Conservation (phyloP, 1,140 invertebrate species). For the Heliothis subflexa region DNA sequence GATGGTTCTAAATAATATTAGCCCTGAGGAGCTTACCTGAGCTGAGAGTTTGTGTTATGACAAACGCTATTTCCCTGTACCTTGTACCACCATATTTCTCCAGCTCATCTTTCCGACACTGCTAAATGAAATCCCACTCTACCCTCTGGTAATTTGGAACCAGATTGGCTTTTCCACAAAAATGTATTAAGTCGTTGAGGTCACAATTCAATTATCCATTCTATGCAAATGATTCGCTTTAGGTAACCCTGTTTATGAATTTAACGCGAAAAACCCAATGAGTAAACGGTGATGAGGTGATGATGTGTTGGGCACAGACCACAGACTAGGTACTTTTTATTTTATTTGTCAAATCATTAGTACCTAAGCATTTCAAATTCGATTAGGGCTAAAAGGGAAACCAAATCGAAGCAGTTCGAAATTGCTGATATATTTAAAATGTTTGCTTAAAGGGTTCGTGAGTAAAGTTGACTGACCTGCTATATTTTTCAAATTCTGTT, state of each 20-base stretch:
- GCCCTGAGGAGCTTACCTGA: no score
- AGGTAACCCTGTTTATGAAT: conserved; percentile 51
- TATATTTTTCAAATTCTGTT: not conserved
- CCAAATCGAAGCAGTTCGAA: no score
- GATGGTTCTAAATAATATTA: no score
- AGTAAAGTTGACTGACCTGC: not conserved
- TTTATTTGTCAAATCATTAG: no score
- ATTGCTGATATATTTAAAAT: not conserved
- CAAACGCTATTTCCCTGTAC: not conserved
- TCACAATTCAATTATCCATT: conserved; percentile 59
- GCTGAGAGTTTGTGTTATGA: no score
- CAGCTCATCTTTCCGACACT: conserved; percentile 10
- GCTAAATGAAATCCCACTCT: conserved; percentile 45
- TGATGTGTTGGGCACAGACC: conserved; percentile 2
- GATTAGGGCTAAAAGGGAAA: no score
- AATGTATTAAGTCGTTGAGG: conserved; percentile 32
- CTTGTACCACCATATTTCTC: conserved; percentile 18
- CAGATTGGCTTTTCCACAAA: conserved; percentile 5
- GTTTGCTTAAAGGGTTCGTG: not conserved
- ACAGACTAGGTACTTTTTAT: no score
- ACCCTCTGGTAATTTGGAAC: conserved; percentile 46
- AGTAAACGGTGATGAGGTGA: conserved; percentile 34
- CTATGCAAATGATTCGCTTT: conserved; percentile 64
- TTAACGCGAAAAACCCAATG: conserved; percentile 44
- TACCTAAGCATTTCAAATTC: no score